Percentiles rank a stretch among this genome's conserved stretches.
Evolutionary conservation across 2,888 invertebrate genomes (phyloP).

Genomic region (Chrysotoxum bicinctum): DNA sequence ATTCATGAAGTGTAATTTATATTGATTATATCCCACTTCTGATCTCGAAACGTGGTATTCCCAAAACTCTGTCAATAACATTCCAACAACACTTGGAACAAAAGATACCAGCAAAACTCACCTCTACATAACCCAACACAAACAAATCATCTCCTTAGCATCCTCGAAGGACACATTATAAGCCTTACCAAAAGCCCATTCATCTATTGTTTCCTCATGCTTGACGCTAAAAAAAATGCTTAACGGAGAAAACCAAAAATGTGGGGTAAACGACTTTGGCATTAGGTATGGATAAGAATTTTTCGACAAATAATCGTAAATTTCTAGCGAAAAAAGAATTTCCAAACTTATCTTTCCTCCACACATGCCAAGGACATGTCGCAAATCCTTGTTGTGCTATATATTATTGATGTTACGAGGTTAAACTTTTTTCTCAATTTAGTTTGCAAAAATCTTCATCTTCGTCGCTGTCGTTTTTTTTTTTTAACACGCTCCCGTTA

Average conservation of each 20-base stretch:
- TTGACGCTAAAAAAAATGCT: neutral
- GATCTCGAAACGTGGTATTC: neutral
- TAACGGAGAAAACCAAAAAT: neutral
- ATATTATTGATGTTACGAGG: constrained; percentile 35
- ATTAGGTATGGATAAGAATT: constrained; percentile 36
- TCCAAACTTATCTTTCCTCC: constrained; percentile 1
- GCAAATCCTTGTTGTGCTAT: constrained; percentile 24
- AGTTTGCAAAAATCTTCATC: constrained; percentile 5
- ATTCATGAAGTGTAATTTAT: constrained; percentile 4
- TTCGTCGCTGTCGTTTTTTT: neutral
- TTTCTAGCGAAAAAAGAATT: neutral
- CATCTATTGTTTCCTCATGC: neutral
- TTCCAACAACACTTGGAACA: neutral
- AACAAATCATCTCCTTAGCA: constrained; percentile 61
- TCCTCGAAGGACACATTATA: constrained; percentile 47
- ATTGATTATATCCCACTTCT: constrained; percentile 13
- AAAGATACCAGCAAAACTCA: constrained; percentile 33
- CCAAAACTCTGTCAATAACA: neutral
- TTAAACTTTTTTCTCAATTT: constrained; percentile 13
- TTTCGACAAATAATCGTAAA: constrained; percentile 64
- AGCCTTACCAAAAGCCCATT: constrained; percentile 18
- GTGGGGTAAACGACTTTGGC: constrained; percentile 23
- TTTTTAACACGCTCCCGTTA: constrained; percentile 11
- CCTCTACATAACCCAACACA: neutral
- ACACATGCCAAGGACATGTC: constrained; percentile 38